phyloP scores from a whole-genome alignment of 2,888 invertebrate species.

The Coleophora flavipennella region DNA sequence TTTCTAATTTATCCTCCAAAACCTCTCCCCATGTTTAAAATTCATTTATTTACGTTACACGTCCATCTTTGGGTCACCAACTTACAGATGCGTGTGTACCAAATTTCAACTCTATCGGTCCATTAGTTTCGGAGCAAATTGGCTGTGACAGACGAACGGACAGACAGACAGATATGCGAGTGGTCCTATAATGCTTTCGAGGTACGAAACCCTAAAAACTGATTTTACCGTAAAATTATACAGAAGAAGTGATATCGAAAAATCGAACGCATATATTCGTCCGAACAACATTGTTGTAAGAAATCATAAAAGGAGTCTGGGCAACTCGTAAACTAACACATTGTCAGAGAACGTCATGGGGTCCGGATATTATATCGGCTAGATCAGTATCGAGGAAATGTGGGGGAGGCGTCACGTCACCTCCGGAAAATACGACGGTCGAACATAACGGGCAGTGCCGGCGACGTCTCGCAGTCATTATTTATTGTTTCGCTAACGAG shows the following conservation, averaged over 20 bases:
- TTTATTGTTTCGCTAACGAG: conserved; percentile 68
- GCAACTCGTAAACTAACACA: not conserved
- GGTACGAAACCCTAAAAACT: too few species aligned
- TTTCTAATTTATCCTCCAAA: too few species aligned
- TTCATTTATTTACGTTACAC: too few species aligned
- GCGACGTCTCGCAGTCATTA: conserved; percentile 56
- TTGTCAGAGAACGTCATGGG: conserved; percentile 2
- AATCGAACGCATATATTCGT: not conserved
- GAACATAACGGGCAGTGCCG: conserved; percentile 46
- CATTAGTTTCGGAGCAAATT: too few species aligned
- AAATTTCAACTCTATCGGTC: too few species aligned
- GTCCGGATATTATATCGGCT: conserved; percentile 31
- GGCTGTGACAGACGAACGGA: too few species aligned
- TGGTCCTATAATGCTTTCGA: too few species aligned
- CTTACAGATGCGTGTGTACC: too few species aligned
- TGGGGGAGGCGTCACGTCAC: conserved; percentile 31
- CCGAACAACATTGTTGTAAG: not conserved
- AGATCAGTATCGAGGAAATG: conserved; percentile 32
- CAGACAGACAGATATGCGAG: too few species aligned
- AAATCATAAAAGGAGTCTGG: not conserved
- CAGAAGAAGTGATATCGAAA: not conserved
- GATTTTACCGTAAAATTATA: too few species aligned
- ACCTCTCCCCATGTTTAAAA: too few species aligned
- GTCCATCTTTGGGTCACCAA: too few species aligned
- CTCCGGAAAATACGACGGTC: conserved; percentile 45